Base-by-base conservation (phyloP, 2,113 vertebrate genomes). In the Zosterops hypoxanthus region DNA sequence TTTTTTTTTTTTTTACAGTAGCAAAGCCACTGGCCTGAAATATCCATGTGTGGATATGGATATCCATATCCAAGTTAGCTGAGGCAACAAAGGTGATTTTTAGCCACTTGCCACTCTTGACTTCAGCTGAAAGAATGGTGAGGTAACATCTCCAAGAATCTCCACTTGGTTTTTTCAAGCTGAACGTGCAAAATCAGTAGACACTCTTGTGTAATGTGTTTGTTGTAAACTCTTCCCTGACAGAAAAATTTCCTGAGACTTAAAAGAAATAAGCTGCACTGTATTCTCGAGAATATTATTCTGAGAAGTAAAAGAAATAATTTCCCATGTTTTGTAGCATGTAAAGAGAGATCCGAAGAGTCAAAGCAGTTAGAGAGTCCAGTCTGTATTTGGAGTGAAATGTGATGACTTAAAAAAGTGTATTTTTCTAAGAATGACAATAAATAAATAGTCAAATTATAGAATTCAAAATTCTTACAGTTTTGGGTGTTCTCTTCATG, bases 401-500 rank as follows among this genome's bases (percentile, higher is more conserved):
- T 50, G 44, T 66, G 47, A 57, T 50, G 46, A 70, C 17, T 50
- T n/a, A 5, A 34, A 93, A 86, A 76, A 47, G 28, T 70, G 8
- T 10, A 39, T 52, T 82, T 46, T 24, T 73, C n/a, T 46, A 81
- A 75, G 49, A 94, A 80, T 21, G 10, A 26, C 1, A 11, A 70
- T 34, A 84, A 65, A 95, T 60, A 52, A 71, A 71, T 9, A 82
- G 33, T 3, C 3, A 92, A 76, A 90, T 49, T 39, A 13, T 6
- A 8, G 26, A 76, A 94, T 93, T 88, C 72, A 57, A 97, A 95
- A 88, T 57, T 21, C 55, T 90, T 95, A 25, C 10, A 60, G 36
- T 29, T 91, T 87, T 24, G 19, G 8, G 13, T 10, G 75, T 26
- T 81, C 14, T 82, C 19, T 63, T 95, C 28, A 41, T n/a, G 13